Evolutionary conservation across 2,888 invertebrate species (phyloP).

Genomic region (Portevinia maculata): DNA sequence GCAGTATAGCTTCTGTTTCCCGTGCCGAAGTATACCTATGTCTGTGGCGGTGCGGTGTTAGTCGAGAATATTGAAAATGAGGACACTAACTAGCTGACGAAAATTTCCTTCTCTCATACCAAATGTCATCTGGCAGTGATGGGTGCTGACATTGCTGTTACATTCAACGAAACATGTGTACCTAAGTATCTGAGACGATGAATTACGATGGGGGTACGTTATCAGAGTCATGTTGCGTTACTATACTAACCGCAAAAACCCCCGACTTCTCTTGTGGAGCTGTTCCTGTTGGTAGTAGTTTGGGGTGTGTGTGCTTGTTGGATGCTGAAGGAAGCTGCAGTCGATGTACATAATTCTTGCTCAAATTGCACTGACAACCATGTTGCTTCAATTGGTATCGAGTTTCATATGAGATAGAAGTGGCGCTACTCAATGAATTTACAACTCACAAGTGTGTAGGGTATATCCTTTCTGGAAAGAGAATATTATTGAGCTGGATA

Average conservation of each 20-base stretch:
- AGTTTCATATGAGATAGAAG: slow-evolving; percentile 18
- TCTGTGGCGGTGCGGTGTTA: slow-evolving; percentile 8
- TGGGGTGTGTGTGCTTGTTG: neutral
- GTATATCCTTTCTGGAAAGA: neutral
- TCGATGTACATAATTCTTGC: slow-evolving; percentile 10
- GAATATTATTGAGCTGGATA: neutral
- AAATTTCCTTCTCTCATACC: slow-evolving; percentile 76
- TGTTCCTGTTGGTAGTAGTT: neutral
- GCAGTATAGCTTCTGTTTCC: neutral
- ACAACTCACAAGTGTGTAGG: slow-evolving; percentile 1
- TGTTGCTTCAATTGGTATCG: slow-evolving; percentile 29
- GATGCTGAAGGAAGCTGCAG: slow-evolving; percentile 1
- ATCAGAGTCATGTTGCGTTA: slow-evolving; percentile 64
- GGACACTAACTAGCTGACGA: slow-evolving; percentile 57
- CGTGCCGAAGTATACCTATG: neutral
- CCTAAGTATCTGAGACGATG: slow-evolving; percentile 17
- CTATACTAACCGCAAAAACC: slow-evolving; percentile 45
- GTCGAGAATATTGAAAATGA: slow-evolving; percentile 45
- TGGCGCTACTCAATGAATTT: slow-evolving; percentile 19
- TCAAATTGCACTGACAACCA: slow-evolving; percentile 10
- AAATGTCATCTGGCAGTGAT: slow-evolving; percentile 82
- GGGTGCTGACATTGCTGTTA: slow-evolving; percentile 75
- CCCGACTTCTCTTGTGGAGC: slow-evolving; percentile 6
- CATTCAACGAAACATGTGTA: slow-evolving; percentile 54
- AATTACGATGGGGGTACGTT: slow-evolving; percentile 29